Percentiles rank a stretch among this genome's conserved stretches.
Conservation (phyloP, 2,888 invertebrate species). For the Thera obeliscata region DNA sequence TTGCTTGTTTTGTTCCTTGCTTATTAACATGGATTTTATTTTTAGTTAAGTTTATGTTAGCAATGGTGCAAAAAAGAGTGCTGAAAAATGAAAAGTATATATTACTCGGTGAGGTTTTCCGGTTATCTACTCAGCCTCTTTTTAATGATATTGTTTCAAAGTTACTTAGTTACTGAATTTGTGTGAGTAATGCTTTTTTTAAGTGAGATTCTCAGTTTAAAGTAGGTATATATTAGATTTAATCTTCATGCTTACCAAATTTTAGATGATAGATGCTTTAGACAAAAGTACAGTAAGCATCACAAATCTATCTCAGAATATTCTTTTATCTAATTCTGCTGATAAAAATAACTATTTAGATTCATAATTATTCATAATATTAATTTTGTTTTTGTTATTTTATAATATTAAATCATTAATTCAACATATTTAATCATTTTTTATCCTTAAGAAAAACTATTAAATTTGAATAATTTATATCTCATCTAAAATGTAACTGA, state of each 20-base stretch:
- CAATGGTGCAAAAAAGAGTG: conserved; percentile 14
- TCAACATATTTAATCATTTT: no score
- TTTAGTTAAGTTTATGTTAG: conserved; percentile 16
- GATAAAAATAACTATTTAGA: neutral
- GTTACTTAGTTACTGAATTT: conserved; percentile 51
- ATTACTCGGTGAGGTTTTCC: conserved; percentile 87
- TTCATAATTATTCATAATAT: no score
- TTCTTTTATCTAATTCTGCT: no score
- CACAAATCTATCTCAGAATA: neutral
- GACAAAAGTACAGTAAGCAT: neutral
- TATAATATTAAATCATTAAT: no score
- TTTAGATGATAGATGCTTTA: neutral
- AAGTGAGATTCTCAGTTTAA: conserved; percentile 5
- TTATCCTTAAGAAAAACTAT: no score
- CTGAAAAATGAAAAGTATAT: conserved; percentile 39
- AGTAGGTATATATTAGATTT: neutral
- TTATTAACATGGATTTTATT: conserved; percentile 19
- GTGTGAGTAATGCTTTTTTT: conserved; percentile 30
- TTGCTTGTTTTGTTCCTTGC: conserved; percentile 8
- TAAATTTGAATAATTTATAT: no score
- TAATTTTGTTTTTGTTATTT: no score
- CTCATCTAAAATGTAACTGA: no score
- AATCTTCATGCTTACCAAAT: neutral
- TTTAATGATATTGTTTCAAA: conserved; percentile 41
- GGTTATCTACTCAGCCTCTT: conserved; percentile 75